Evolutionary conservation across 2,888 invertebrate species (phyloP), one percentile per base, ranked within the genome.

Genomic region (Branchipolynoe longqiensis): DNA sequence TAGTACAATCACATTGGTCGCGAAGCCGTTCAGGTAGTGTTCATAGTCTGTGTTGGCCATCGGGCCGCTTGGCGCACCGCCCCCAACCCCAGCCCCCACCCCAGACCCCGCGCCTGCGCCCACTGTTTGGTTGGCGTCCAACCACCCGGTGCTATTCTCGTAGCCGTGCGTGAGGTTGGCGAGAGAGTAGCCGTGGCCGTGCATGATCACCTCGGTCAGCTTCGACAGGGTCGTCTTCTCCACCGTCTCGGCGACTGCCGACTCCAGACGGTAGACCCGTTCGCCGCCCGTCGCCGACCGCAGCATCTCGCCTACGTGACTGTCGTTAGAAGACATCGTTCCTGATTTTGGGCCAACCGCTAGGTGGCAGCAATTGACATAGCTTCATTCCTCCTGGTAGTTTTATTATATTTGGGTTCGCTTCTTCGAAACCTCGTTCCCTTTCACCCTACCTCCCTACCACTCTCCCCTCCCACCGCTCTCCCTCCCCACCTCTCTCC

Each of bases 1-100:
- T 87, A 95, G 94, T n/a, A 92, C 91, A 14, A 92, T 90, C 36
- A 90, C 87, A 22, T 90, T 89, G 0, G 91, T 91, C 48, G 90
- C 84, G 18, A 92, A 89, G 33, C 92, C 92, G 81, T 92, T 91
- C 28, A 92, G 82, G 88, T 87, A 88, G 59, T 85, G 88, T n/a
- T 62, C n/a, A 36, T 78, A 78, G 1, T 56, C 58, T 33, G 2
- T 40, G 1, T 84, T 22, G 0, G 36, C 1, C 12, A 22, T 28
- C 25, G 4, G 58, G 41, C 38, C 58, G n/a, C 1, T 6, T 3
- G 38, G 36, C 25, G 62, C 62, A 12, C 62, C 62, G n/a, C 62
- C 62, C 8, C 41, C 73, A n/a, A 25, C 31, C 2, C 3, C 38
- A 0, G 22, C 12, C 22, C 41, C n/a, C 22, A 1, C 31, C 22